Conservation (phyloP, 2,113 vertebrate species). For the Tachuris rubrigastra region DNA sequence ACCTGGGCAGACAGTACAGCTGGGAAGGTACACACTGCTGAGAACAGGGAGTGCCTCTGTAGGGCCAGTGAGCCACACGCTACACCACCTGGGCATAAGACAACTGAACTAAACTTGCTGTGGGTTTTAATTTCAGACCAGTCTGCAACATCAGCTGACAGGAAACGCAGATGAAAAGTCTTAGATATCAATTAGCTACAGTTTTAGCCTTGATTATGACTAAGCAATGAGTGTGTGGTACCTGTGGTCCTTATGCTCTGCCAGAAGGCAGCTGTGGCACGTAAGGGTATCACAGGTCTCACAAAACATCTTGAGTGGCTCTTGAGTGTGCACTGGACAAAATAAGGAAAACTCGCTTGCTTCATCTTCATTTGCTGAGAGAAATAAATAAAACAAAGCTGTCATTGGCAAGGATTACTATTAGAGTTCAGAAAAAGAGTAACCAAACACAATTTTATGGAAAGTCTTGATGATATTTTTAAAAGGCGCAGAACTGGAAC, state of each 20-base stretch:
- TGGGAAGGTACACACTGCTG: background rate
- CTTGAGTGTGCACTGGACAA: conserved; percentile 71
- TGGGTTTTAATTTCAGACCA: background rate
- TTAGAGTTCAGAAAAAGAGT: background rate
- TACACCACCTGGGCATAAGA: background rate
- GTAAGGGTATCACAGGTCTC: conserved; percentile 79
- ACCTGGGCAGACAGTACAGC: background rate
- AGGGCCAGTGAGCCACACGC: rapidly evolving
- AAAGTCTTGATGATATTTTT: background rate
- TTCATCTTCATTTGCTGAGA: conserved; percentile 58
- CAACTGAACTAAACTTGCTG: background rate
- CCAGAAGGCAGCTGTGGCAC: conserved; percentile 74
- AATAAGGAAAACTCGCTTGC: conserved; percentile 28
- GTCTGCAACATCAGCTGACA: background rate
- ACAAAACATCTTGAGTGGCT: conserved; percentile 76
- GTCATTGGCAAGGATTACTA: background rate
- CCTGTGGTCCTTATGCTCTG: conserved; percentile 81
- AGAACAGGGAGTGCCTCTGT: background rate
- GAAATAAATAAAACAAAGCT: background rate
- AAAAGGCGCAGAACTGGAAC: background rate
- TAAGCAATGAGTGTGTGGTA: background rate
- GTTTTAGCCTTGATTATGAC: background rate
- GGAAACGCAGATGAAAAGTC: background rate
- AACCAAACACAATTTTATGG: background rate
- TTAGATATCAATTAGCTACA: background rate